Evolutionary conservation across 2,888 invertebrate species (phyloP).

Genomic region (Lampropteryx suffumata): DNA sequence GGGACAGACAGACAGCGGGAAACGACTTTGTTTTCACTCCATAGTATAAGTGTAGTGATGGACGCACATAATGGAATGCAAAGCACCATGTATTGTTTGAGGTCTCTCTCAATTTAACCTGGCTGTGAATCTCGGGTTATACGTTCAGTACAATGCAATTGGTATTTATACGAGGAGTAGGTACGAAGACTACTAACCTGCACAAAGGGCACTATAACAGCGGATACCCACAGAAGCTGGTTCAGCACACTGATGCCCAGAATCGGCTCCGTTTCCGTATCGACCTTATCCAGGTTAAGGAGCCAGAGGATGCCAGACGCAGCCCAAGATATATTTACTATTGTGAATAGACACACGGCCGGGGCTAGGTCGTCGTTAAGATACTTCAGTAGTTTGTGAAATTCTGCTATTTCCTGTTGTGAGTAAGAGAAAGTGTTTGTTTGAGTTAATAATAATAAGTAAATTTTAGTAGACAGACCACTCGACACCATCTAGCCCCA

Average conservation of each 20-base stretch:
- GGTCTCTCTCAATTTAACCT: no score
- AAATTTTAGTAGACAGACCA: no score
- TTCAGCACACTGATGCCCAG: slow-evolving; percentile 84
- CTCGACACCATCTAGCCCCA: no score
- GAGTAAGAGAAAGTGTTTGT: slow-evolving; percentile 1
- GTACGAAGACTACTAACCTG: slow-evolving; percentile 74
- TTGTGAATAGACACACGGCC: slow-evolving; percentile 89
- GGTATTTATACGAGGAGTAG: no score
- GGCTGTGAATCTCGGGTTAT: no score
- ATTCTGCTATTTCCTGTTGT: slow-evolving; percentile 90
- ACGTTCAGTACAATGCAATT: no score
- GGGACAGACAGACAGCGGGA: no score
- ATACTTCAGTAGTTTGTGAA: slow-evolving; percentile 89
- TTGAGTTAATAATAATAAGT: background rate
- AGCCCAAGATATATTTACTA: slow-evolving; percentile 89
- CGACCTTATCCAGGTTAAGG: slow-evolving; percentile 83
- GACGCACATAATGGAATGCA: no score
- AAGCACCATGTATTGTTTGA: no score
- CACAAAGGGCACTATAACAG: slow-evolving; percentile 86
- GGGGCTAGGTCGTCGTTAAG: slow-evolving; percentile 90
- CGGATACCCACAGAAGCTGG: slow-evolving; percentile 85
- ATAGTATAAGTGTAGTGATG: no score
- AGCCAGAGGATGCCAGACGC: slow-evolving; percentile 87
- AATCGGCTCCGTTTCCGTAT: slow-evolving; percentile 82
- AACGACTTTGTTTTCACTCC: no score